Evolutionary conservation across 2,888 invertebrate species (phyloP), one percentile per base, ranked within the genome.

Genomic region (Timema cristinae): DNA sequence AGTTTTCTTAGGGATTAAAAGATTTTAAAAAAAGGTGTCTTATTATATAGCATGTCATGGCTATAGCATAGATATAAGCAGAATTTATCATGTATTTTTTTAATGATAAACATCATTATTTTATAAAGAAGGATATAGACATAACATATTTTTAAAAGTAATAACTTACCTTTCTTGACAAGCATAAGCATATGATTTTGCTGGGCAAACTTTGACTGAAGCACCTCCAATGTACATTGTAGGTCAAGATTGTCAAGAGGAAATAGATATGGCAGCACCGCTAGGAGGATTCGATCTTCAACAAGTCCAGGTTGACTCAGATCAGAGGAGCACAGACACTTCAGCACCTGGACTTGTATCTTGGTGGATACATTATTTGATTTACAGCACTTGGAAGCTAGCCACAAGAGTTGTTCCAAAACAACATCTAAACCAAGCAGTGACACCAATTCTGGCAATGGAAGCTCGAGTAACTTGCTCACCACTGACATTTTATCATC

Each of bases 401-500:
- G 84, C 15, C 80, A 81, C 0, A 86, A 83, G 63, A 90, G 81
- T 15, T 82, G 81, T 71, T 83, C 81, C 4, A 86, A 83, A 32
- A 89, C 80, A 71, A 83, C 80, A 5, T 78, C 78, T 71, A 82
- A 81, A 68, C 83, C 84, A 11, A 89, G 77, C 15, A 87, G 78
- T 66, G 85, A 80, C 51, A 82, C 77, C 16, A 63, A 48, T 5
- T 32, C 47, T 6, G 47, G 32, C 63, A 63, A 2, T 50, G 89
- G 81, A 47, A 83, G 81, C 0, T 78, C 77, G 5, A 84, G 68
- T 6, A 84, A 69, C 56, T 87, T 86, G 32, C 79, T 78, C 0
- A 92, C 87, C 1, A 93, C 90, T 67, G 83, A 80, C 0, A 85
- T 82, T 76, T 87, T 85, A 15, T 91, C 90, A 81, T 93, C 93